Evolutionary conservation across 1,140 invertebrate genomes (phyloP), one percentile per base, ranked within the genome.

Genomic region (Camponotus vicinus): DNA sequence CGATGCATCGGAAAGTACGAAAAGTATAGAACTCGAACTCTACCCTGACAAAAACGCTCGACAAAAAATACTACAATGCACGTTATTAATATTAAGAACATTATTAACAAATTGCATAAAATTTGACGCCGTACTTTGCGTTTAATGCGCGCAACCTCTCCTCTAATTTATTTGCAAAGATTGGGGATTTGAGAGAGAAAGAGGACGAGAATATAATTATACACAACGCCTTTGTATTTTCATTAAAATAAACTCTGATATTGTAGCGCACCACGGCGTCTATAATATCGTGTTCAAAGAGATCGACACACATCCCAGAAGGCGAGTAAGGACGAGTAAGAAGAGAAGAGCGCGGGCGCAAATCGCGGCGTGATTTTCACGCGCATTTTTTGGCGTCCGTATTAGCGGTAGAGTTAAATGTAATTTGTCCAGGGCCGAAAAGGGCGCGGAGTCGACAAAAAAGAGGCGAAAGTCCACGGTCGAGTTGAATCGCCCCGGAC

Each of bases 401-500:
- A 89, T 89, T 89, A 89, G 88, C 84, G 69, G 15, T 45, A 21
- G 73, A 83, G 77, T 89, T 89, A 89, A 90, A 90, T 90, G 88
- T 86, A 90, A 90, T 90, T 90, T 88, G 88, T 82, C 71, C 80
- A 52, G 79, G 2, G 49, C 34, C 73, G 82, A 86, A 79, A 64
- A 49, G 45, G 13, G 45, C 13, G 11, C 13, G 1, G 45, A 13
- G 13, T 27, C 27, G 7, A 49, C 13, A 13, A 52, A 13, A 84
- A 11, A 59, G 15, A 42, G 13, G 37, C 18, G 3, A 27, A 55
- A 69, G 32, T 64, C 40, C 59, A 64, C 59, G 61, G 13, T 34
- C 27, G 21, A 2, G 40, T 21, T 7, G 71, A 77, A 21, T 61
- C 55, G 79, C 7, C 45, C 77, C 40, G 67, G 67, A 61, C 11